A percentile compares a stretch with the other conserved stretches of the same genome.
Evolutionary conservation across 1,140 invertebrate species (phyloP).

Genomic region (Orius laevigatus): DNA sequence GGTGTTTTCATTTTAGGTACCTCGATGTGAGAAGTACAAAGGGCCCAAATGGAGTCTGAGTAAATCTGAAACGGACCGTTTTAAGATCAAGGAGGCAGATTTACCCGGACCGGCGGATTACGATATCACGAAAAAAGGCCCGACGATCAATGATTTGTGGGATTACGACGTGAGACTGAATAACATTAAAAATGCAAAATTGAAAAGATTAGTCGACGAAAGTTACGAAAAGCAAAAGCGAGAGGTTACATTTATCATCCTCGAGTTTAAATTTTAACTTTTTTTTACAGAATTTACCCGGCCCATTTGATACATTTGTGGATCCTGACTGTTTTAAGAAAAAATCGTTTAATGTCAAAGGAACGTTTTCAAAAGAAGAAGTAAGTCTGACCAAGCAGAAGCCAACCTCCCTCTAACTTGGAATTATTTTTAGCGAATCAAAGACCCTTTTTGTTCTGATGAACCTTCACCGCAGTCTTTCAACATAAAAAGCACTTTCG

Average conservation of each 20-base stretch:
- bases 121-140: background rate
- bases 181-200: no score
- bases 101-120: conserved; percentile 3
- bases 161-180: no score
- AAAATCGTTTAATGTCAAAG: conserved; percentile 8
- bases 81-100: no score
- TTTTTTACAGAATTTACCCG: conserved; percentile 3
- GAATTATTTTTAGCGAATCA: no score
- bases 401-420: no score
- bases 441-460: no score
- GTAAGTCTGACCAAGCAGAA: no score
- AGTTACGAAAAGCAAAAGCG: no score
- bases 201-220: no score
- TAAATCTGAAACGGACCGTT: background rate
- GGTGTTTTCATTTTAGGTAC: no score
- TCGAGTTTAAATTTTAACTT: background rate
- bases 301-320: conserved; percentile 1
- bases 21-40: conserved; percentile 2
- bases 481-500: conserved; percentile 6
- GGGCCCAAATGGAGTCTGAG: conserved; percentile 5
- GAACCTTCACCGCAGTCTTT: background rate
- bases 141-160: background rate
- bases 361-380: conserved; percentile 2
- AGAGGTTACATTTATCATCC: no score
- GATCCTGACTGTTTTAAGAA: background rate